Base-by-base conservation (phyloP, 2,888 invertebrate species). In the Andrena haemorrhoa region DNA sequence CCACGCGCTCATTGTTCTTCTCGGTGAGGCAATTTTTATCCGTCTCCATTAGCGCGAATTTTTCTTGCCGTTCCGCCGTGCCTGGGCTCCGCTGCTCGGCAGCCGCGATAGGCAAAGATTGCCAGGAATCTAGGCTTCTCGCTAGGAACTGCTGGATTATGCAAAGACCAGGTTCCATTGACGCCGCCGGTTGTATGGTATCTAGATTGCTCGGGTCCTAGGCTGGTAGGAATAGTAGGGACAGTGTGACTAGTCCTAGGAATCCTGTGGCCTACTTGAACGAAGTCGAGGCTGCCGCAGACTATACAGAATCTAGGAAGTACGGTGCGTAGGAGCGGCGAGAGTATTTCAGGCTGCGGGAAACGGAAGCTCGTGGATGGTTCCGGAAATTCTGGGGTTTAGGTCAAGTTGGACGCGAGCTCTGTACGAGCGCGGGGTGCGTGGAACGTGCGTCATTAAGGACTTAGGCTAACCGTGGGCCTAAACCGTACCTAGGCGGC, bases 1-100 rank as follows among this genome's bases (percentile, higher is more conserved):
- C 86, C 84, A 87, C 86, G 47, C 83, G 68, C 26, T 68, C 79
- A 87, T 87, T 87, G 87, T 87, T 84, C 81, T 51, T 71, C 58
- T 12, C n/a, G 68, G 72, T 70, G 79, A 75, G 23, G 80, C 77
- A 86, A 88, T 83, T 79, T 80, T 80, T 76, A 72, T 74, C 31
- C 60, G 82, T 65, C 61, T 65, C 82, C 58, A 72, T 72, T 72
- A 64, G 68, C 2, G 41, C 20, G 69, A 49, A 53, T 53, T 81
- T 76, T 72, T 66, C 23, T 35, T 20, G 10, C 5, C 58, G 56
- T 41, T 58, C 7, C 33, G 4, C 12, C 8, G 8, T 8, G 26
- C 6, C 16, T 20, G 33, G n/a, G 31, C 23, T 70, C 10, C 1
- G 2, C 12, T 12, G 6, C n/a, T 61, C 12, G 2, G 33, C 0